These are phyloP conservation scores for Protomyctophum bolini DNA, from an alignment of 2,113 vertebrate species.

Conservation along the genomic window DNA sequence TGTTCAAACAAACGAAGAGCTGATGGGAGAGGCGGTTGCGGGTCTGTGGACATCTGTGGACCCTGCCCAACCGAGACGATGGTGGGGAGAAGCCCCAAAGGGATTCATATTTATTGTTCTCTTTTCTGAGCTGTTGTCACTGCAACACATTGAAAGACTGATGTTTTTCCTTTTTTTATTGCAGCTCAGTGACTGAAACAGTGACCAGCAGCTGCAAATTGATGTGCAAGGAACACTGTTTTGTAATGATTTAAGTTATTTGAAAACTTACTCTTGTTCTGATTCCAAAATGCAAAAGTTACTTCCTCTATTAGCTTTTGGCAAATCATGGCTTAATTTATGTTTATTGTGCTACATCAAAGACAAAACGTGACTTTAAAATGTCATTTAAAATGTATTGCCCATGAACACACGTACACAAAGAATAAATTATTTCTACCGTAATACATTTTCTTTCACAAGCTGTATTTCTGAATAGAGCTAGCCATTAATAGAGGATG, in stretches of 20 bases:
- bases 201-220: too few species aligned
- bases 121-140: neutral
- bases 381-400: too few species aligned
- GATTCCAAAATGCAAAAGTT: neutral
- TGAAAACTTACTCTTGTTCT: neutral
- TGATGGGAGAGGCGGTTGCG: slow-evolving; percentile 53
- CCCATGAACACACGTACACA: slow-evolving; percentile 1
- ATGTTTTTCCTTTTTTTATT: neutral
- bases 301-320: neutral
- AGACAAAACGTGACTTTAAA: neutral
- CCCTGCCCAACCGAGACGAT: slow-evolving; percentile 32
- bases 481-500: neutral
- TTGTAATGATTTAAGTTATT: too few species aligned
- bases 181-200: neutral
- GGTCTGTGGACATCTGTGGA: slow-evolving; percentile 34
- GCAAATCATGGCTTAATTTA: neutral
- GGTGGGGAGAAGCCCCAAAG: slow-evolving; percentile 35
- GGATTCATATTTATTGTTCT: slow-evolving; percentile 13
- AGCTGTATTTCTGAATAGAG: slow-evolving; percentile 25
- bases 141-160: neutral
- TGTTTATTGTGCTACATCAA: too few species aligned
- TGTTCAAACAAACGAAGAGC: slow-evolving; percentile 51
- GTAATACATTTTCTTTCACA: slow-evolving; percentile 2
- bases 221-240: too few species aligned
- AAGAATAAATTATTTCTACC: slow-evolving; percentile 10